Evolutionary conservation across 2,113 vertebrate species (phyloP).

Genomic region (Lampris incognitus): DNA sequence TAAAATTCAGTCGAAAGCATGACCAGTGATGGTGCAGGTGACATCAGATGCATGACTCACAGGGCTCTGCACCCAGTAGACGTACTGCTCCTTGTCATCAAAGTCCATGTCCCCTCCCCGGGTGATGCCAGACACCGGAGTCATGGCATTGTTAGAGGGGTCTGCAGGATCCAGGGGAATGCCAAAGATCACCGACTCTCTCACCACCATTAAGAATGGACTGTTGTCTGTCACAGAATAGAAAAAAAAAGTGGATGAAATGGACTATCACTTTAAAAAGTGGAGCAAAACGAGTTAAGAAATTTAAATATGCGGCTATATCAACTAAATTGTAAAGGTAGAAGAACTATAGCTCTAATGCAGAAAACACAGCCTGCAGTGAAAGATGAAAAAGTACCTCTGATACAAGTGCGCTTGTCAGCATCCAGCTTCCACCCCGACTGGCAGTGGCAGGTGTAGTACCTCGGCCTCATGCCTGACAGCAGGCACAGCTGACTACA

Average conservation of each 20-base stretch:
- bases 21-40: too few species aligned
- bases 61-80: constrained; percentile 79
- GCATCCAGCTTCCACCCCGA: constrained; percentile 89
- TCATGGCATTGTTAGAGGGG: constrained; percentile 80
- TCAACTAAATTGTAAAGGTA: constrained; percentile 46
- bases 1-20: too few species aligned
- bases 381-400: constrained; percentile 77
- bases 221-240: constrained; percentile 33
- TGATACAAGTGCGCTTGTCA: constrained; percentile 87
- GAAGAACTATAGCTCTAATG: too few species aligned
- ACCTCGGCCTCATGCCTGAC: constrained; percentile 82
- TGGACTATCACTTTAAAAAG: constrained; percentile 35
- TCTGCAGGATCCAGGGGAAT: constrained; percentile 78
- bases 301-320: not conserved
- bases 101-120: constrained; percentile 78
- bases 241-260: too few species aligned
- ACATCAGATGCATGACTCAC: constrained; percentile 61
- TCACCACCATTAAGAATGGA: constrained; percentile 80
- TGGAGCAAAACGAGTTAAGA: not conserved
- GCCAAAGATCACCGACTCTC: constrained; percentile 77
- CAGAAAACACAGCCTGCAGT: too few species aligned
- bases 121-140: constrained; percentile 71
- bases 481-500: constrained; percentile 94
- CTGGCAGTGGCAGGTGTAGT: constrained; percentile 91
- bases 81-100: constrained; percentile 76